A percentile compares a stretch with the other conserved stretches of the same genome.
Evolutionary conservation across 2,797 vertebrate species (phyloP).

Genomic region (Rhyacichthys aspro): DNA sequence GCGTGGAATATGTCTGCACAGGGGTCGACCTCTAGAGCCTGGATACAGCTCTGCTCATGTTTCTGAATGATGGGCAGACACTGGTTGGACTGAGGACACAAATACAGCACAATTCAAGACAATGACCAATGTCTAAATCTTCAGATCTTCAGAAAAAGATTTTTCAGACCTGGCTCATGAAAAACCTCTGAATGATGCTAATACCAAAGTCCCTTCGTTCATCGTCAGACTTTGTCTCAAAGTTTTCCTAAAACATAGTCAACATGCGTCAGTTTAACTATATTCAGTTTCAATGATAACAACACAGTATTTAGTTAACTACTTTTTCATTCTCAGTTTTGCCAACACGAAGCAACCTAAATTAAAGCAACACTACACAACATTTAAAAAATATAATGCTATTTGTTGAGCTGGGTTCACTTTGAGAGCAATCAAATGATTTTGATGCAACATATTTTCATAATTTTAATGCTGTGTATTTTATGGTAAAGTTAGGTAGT

Average conservation of each 20-base stretch:
- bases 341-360: no score
- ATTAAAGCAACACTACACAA: no score
- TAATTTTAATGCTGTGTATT: no score
- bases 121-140: not conserved
- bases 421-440: no score
- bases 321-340: no score
- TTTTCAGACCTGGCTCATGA: slow-evolving; percentile 73
- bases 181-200: slow-evolving; percentile 75
- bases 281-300: no score
- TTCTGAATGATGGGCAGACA: slow-evolving; percentile 61
- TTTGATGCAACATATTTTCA: no score
- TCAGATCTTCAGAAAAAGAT: slow-evolving; percentile 47
- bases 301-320: no score
- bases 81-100: slow-evolving; percentile 69
- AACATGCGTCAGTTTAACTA: not conserved
- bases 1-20: slow-evolving; percentile 77
- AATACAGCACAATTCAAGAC: not conserved
- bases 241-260: slow-evolving; percentile 70
- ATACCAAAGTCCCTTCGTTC: slow-evolving; percentile 74
- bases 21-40: slow-evolving; percentile 65
- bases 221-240: slow-evolving; percentile 78
- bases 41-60: slow-evolving; percentile 60
- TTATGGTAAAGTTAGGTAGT: no score
- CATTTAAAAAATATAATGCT: no score
- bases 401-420: no score